These are phyloP conservation scores for Falcaria lacertinaria DNA, from an alignment of 2,888 invertebrate genomes.

Conservation along the genomic window DNA sequence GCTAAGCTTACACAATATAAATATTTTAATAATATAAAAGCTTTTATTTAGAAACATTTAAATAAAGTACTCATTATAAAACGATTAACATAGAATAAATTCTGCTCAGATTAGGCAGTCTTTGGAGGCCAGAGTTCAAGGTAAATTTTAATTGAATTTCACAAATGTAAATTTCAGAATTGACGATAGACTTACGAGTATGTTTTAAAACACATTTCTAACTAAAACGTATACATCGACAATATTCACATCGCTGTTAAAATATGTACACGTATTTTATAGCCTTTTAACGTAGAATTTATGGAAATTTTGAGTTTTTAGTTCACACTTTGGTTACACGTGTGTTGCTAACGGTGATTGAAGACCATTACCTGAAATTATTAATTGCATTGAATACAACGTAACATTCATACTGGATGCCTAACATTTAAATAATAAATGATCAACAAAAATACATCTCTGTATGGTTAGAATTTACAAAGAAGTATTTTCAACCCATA, in stretches of 20 bases:
- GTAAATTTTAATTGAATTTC: slow-evolving; percentile 1
- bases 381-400: slow-evolving; percentile 20
- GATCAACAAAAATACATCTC: too few species aligned
- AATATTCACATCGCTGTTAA: slow-evolving; percentile 5
- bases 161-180: background rate
- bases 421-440: too few species aligned
- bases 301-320: slow-evolving; percentile 32
- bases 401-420: too few species aligned
- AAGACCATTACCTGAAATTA: slow-evolving; percentile 60
- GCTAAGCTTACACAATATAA: background rate
- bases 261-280: too few species aligned
- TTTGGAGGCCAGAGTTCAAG: background rate
- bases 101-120: background rate
- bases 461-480: too few species aligned
- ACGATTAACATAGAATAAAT: background rate
- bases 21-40: background rate
- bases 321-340: slow-evolving; percentile 65
- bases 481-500: too few species aligned
- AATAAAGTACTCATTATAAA: background rate
- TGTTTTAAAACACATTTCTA: background rate
- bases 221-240: background rate
- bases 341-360: slow-evolving; percentile 80
- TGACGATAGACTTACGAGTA: background rate
- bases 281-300: slow-evolving; percentile 24
- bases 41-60: slow-evolving; percentile 1